A percentile compares a stretch with the other conserved stretches of the same genome.
These are phyloP conservation scores for Hyaena hyaena DNA, from an alignment of 2,113 vertebrate species.

Conservation along the genomic window DNA sequence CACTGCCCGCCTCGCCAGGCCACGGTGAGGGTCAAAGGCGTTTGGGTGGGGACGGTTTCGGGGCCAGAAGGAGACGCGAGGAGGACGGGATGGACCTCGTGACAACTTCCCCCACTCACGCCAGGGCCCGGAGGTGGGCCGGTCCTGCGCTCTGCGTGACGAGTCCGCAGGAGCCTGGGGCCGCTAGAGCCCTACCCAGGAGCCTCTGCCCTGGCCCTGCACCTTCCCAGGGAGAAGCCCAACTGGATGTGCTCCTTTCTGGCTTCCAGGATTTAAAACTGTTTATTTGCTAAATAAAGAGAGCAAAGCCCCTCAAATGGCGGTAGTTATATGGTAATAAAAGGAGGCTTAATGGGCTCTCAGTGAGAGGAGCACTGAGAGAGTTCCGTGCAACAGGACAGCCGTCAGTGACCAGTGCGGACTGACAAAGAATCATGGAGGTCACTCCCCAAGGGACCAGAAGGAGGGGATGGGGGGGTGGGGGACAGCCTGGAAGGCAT, in stretches of 20 bases:
- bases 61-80: not conserved
- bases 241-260: not conserved
- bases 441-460: not conserved
- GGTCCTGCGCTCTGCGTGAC: not conserved
- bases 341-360: constrained; percentile 41
- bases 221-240: not conserved
- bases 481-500: not conserved
- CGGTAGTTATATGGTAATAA: constrained; percentile 12
- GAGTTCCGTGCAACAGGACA: not conserved
- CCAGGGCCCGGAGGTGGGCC: rapidly evolving
- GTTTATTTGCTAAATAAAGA: constrained; percentile 62
- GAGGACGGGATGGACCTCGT: rapidly evolving
- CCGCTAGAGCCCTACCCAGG: too few species aligned
- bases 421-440: not conserved
- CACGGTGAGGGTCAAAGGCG: not conserved
- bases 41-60: rapidly evolving
- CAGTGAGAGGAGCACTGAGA: not conserved
- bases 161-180: not conserved
- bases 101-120: not conserved
- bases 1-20: rapidly evolving
- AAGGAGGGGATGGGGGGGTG: not conserved
- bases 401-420: not conserved
- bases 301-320: constrained; percentile 47
- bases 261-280: not conserved
- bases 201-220: not conserved